Evolutionary conservation across 1,140 invertebrate genomes (phyloP), one percentile per base, ranked within the genome.

Genomic region (Oryctes rhinoceros): DNA sequence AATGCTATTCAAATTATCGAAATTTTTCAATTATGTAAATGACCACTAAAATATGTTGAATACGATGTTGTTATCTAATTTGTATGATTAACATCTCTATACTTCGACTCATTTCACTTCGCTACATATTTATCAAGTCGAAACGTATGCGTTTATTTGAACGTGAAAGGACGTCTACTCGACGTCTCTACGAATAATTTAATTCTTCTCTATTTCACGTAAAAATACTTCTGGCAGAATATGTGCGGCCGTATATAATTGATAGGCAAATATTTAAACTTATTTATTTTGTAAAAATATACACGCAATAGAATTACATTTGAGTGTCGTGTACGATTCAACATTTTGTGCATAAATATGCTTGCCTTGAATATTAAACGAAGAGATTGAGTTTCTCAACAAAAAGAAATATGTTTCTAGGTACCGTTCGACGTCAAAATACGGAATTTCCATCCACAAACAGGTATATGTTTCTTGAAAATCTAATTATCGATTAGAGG

Each of bases 61-160:
- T 6, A 18, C 18, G 18, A 59, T n/a, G 6, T 59, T 59, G 53
- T 59, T 18, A 59, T 15, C 15, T 18, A 59, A 59, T 59, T 71
- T 24, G 10, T 24, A 24, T 24, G 24, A 35, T 71, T 71, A 71
- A 37, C 65, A 37, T 35, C 65, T 71, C 9, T 15, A 5, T 35
- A 71, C 15, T 15, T 71, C 24, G 65, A 30, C 24, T 37, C 35
- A 30, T 71, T 44, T 44, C 39, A 10, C 39, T 44, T 44, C 9
- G 39, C 39, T 4, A 11, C 35, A 35, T 9, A 11, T 35, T 15
- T 71, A 71, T 71, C 20, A 24, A 71, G 18, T 71, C 24, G 35
- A 71, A 71, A 35, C 65, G 65, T 24, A 71, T n/a, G n/a, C n/a
- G n/a, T n/a, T n/a, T n/a, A n/a, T 20, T 71, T 35, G 20, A 71